Base-by-base conservation (phyloP, 2,113 vertebrate species). In the Cyanocitta stelleri region DNA sequence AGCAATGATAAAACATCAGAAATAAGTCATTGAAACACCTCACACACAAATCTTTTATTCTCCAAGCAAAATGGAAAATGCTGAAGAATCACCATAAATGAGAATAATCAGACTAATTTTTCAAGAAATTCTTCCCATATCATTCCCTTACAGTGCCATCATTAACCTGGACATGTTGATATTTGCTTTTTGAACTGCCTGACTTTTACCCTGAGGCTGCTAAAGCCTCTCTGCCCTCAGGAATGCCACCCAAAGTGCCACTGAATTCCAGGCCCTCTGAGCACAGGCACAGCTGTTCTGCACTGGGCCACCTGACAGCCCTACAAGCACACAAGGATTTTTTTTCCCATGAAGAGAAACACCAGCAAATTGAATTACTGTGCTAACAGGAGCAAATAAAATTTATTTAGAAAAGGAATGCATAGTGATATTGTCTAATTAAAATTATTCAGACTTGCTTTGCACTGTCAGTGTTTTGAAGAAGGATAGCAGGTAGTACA, bases 301-400 rank as follows among this genome's bases (percentile, higher is more conserved):
- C 62, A 9, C 33, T 32, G n/a, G 11, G 63, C 62, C 46, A 46
- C 18, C 63, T 59, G 51, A 87, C 84, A 89, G 63, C 69, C 5
- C 1, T 26, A 48, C 26, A 62, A 48, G 13, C 69, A 76, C 49
- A 61, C 44, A 27, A 69, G 48, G 52, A 22, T 35, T 61, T 73
- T 68, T 74, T 74, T 51, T 8, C 71, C 66, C 55, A 41, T 13
- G 26, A 93, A 96, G 82, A 73, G 64, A 74, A 91, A 56, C 59
- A 67, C 23, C 56, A 88, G 35, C 56, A 93, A 91, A 90, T 71
- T 59, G 32, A 95, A 95, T 96, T 93, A 92, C 51, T 7, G 46
- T 18, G 61, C 77, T 93, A 94, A 95, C 64, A 72, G 3, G 16
- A 83, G 52, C 90, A 93, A 95, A 93, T 76, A 71, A 68, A 86